Conservation (phyloP, 2,113 vertebrate genomes). For the Lasiurus borealis region DNA sequence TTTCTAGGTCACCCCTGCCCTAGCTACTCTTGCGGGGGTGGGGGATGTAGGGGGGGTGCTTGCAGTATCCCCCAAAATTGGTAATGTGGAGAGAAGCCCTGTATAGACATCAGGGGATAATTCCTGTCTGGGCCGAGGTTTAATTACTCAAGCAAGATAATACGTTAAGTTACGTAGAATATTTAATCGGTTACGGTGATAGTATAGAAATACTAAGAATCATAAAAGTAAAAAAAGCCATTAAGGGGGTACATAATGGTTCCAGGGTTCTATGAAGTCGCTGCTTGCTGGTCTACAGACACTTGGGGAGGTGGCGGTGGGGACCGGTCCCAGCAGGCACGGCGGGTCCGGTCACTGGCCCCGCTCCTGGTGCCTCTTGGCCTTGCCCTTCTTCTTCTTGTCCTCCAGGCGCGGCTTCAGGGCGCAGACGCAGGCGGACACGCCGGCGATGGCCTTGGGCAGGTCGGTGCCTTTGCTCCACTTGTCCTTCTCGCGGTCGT, state of each 20-base stretch:
- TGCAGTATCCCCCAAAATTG: accelerated
- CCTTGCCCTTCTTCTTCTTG: constrained; percentile 87
- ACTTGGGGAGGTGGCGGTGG: accelerated
- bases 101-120: accelerated
- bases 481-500: constrained; percentile 88
- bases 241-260: background rate
- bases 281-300: background rate
- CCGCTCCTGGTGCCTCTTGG: constrained; percentile 82
- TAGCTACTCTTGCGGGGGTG: accelerated
- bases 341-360: constrained; percentile 80
- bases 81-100: background rate
- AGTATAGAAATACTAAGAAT: constrained; percentile 63
- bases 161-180: constrained; percentile 65
- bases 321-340: accelerated
- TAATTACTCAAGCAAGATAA: constrained; percentile 48
- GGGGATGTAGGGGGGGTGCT: background rate
- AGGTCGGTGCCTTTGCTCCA: constrained; percentile 94
- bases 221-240: constrained; percentile 66
- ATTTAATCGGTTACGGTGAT: constrained; percentile 56
- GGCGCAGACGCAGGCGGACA: constrained; percentile 93
- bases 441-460: constrained; percentile 93
- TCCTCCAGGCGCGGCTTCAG: constrained; percentile 89
- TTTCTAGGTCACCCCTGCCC: accelerated
- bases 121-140: background rate
- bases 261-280: background rate